Percentiles rank a stretch among this genome's conserved stretches.
phyloP scores from a whole-genome alignment of 92 coral and sea anemone species.

The Epizoanthus ramosus region DNA sequence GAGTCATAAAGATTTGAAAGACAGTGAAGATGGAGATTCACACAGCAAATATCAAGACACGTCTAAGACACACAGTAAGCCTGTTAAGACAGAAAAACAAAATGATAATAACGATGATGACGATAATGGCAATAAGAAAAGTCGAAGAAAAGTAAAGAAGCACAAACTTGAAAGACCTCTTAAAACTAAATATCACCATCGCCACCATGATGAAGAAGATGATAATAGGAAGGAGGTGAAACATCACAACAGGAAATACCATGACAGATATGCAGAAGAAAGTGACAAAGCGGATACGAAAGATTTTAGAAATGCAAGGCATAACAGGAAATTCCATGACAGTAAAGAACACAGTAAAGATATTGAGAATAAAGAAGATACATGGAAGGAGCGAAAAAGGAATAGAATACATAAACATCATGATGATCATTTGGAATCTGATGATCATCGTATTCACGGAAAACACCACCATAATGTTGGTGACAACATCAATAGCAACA shows the following conservation, averaged over 20 bases:
- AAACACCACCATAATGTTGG: constrained; percentile 1
- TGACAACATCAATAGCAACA: background rate
- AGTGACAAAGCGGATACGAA: background rate
- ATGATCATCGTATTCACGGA: background rate
- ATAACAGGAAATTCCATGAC: no score
- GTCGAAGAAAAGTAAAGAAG: constrained; percentile 48
- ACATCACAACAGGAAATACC: background rate
- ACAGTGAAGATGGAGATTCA: constrained; percentile 41
- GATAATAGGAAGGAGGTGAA: background rate
- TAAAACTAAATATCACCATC: constrained; percentile 21
- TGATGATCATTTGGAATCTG: background rate
- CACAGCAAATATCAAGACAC: constrained; percentile 25
- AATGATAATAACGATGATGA: constrained; percentile 35
- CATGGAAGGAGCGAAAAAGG: background rate
- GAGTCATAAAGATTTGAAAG: constrained; percentile 8
- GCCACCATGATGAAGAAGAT: constrained; percentile 1
- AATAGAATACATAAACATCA: background rate
- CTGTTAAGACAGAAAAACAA: background rate
- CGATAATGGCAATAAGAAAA: constrained; percentile 32
- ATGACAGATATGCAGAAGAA: background rate
- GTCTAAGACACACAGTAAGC: constrained; percentile 39
- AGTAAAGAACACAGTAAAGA: no score
- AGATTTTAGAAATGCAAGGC: background rate
- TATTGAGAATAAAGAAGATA: background rate
- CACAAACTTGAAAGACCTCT: background rate